A percentile compares a stretch with the other conserved stretches of the same genome.
Evolutionary conservation across 2,113 vertebrate genomes (phyloP).

Genomic region (Grammomys surdaster): DNA sequence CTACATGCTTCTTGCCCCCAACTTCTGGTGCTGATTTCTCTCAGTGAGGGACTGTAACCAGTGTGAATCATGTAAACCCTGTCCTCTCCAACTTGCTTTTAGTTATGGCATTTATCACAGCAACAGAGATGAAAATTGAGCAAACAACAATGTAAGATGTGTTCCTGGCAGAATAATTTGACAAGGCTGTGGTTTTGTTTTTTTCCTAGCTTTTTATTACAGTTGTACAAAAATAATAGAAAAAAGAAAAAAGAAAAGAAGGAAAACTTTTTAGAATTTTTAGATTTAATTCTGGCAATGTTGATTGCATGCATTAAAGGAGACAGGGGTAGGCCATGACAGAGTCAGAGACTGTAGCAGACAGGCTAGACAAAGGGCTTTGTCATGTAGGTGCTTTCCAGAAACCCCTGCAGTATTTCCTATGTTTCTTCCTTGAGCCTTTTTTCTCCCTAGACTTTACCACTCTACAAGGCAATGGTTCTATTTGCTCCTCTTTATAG

Average conservation of each 20-base stretch:
- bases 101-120: neutral
- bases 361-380: neutral
- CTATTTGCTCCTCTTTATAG: neutral
- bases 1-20: neutral
- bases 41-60: neutral
- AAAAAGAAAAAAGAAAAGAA: slow-evolving; percentile 28
- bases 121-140: neutral
- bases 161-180: neutral
- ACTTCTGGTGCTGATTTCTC: neutral
- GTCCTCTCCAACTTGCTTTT: neutral
- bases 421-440: neutral
- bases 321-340: neutral
- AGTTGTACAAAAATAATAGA: neutral
- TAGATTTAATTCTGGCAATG: neutral
- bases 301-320: neutral
- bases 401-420: neutral
- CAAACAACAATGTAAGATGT: neutral
- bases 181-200: neutral
- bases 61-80: neutral
- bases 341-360: neutral
- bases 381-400: neutral
- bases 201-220: neutral
- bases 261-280: neutral
- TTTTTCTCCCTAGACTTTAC: neutral
- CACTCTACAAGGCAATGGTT: neutral